Evolutionary conservation across 2,113 vertebrate genomes (phyloP), one percentile per base, ranked within the genome.

Genomic region (Bettongia penicillata): DNA sequence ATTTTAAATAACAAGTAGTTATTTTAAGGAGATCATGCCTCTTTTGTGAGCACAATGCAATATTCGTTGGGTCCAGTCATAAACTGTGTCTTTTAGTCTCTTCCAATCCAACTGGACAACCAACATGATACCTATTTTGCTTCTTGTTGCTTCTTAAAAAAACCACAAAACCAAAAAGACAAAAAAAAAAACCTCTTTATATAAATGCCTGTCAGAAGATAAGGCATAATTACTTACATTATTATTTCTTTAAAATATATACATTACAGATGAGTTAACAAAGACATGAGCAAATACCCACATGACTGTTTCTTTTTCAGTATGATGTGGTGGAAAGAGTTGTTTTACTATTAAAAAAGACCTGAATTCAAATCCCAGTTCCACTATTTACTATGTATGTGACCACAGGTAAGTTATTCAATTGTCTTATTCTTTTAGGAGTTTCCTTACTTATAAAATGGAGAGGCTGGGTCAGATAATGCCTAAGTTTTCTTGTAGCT

Each of bases 71-170:
- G 92, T 89, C 93, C 94, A 53, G 48, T 94, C 3, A 91, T 8
- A 96, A 96, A 93, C 55, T 84, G 25, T 91, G 0, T 93, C 91
- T 92, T 95, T 94, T 61, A 91, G 51, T 89, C 3, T 9, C 26
- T 2, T 91, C 51, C 37, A 90, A 90, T 89, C 90, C 95, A 96
- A 43, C 47, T 43, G 77, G 43, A 95, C 4, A 77, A n/a, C 5
- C 37, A 19, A 77, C 26, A 77, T 19, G 37, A 77, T 19, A 77
- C 14, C 37, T n/a, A 1, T n/a, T 12, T 22, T n/a, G 5, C 14
- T 37, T 77, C 37, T 16, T 77, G 68, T 16, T 77, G 37, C 37
- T 77, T 12, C 37, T 77, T 77, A 16, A 51, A 77, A 68, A 3
- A 22, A n/a, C 19, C 19, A 48, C 48, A 48, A 48, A 48, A 48